Evolutionary conservation across 2,797 vertebrate species (phyloP).

Genomic region (Emydoidea blandingii): DNA sequence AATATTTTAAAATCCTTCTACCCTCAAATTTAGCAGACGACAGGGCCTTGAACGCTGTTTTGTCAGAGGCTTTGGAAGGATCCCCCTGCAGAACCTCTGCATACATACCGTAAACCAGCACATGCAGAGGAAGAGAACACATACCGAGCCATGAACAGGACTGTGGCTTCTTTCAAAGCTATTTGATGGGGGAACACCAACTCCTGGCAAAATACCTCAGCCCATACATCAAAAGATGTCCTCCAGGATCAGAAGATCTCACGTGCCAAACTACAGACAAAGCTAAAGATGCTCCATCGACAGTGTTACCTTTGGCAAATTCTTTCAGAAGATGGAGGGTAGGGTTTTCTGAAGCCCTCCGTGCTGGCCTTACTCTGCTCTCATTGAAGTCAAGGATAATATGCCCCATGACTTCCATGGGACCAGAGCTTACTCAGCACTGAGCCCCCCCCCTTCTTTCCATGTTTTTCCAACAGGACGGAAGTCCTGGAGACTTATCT

Average conservation of each 20-base stretch:
- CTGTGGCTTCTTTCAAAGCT: background rate
- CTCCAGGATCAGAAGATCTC: background rate
- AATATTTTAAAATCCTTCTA: background rate
- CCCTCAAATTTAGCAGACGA: background rate
- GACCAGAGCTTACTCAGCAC: background rate
- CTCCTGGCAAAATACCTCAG: background rate
- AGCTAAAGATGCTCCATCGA: background rate
- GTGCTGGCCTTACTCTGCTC: background rate
- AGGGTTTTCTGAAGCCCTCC: accelerated
- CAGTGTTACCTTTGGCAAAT: background rate
- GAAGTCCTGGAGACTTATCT: background rate
- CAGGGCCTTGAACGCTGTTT: background rate
- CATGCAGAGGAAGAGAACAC: background rate
- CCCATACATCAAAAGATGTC: background rate
- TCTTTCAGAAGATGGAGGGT: background rate
- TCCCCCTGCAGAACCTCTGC: background rate
- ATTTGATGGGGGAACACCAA: background rate
- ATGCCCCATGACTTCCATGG: background rate
- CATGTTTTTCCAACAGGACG: background rate
- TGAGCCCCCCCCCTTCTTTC: background rate
- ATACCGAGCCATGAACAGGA: background rate
- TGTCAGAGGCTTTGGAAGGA: background rate
- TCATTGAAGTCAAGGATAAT: accelerated
- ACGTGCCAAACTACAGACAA: accelerated
- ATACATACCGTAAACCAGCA: background rate